A percentile compares a stretch with the other conserved stretches of the same genome.
phyloP scores from a whole-genome alignment of 2,113 vertebrate genomes.

The Girardinichthys multiradiatus region DNA sequence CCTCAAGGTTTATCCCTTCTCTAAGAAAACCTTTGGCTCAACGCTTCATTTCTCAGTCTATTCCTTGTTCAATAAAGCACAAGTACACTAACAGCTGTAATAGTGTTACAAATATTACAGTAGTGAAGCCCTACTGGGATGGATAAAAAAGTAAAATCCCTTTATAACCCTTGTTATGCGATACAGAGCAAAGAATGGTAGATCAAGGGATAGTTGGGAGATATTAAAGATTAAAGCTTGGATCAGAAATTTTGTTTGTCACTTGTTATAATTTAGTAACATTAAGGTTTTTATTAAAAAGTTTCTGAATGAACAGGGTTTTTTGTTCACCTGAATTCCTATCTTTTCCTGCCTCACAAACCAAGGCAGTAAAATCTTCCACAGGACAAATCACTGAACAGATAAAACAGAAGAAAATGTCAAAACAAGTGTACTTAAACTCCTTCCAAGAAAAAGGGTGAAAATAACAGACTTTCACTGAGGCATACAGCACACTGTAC shows the following conservation, averaged over 20 bases:
- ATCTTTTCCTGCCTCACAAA: neutral
- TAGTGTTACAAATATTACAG: slow-evolving; percentile 30
- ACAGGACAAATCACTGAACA: neutral
- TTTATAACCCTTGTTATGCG: slow-evolving; percentile 2
- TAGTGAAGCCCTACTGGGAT: slow-evolving; percentile 20
- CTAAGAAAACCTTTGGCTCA: neutral
- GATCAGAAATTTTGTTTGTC: neutral
- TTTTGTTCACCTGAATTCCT: neutral
- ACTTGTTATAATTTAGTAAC: neutral
- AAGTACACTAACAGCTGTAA: slow-evolving; percentile 11
- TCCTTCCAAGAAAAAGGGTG: too few species aligned
- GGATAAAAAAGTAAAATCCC: slow-evolving; percentile 12
- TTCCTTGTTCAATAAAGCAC: slow-evolving; percentile 17
- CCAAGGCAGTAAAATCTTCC: neutral
- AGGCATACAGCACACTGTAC: too few species aligned
- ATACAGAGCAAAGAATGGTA: neutral
- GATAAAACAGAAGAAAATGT: too few species aligned
- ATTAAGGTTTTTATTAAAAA: neutral
- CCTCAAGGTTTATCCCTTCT: slow-evolving; percentile 22
- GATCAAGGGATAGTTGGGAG: neutral
- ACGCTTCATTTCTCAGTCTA: neutral
- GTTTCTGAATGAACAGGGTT: neutral
- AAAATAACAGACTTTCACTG: too few species aligned
- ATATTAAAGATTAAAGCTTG: neutral
- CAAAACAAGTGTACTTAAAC: too few species aligned